Evolutionary conservation across 2,113 vertebrate genomes (phyloP), one percentile per base, ranked within the genome.

Genomic region (Cottus gobio): DNA sequence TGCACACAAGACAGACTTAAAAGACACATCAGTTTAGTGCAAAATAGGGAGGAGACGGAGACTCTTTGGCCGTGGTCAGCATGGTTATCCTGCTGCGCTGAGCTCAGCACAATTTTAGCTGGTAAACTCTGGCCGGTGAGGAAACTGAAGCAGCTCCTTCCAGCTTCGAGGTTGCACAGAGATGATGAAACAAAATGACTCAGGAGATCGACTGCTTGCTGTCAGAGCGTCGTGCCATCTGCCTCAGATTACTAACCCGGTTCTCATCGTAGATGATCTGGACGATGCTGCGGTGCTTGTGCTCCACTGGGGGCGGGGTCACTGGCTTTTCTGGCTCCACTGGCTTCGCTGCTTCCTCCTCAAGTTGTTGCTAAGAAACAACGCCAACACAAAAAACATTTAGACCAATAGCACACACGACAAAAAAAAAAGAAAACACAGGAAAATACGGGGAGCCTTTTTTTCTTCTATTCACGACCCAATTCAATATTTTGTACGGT

Each of bases 181-280:
- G 34, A 64, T 18, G n/a, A 24, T 7, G 15, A 48, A 54, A 75
- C 7, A 34, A 16, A 60, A n/a, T 11, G 30, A 28, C 26, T 4
- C 11, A 20, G n/a, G 36, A 46, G 28, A 18, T n/a, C 7, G 5
- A 1, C 36, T 56, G 46, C 44, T 50, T 50, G 44, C 56, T 75
- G n/a, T n/a, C n/a, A n/a, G n/a, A n/a, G n/a, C 34, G 64, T 12
- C 12, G 54, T n/a, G 13, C 60, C 34, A 57, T 76, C 50, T 71
- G 50, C 56, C 75, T 67, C 37, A 26, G 65, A 71, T 8, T 3
- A 87, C 93, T 80, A 94, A 99, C 98, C 96, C 98, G 93, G 77
- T 99, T 99, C 88, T 99, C 98, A 82, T 99, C 98, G 9, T 99
- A 99, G 93, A 99, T 99, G 79, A 99, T 99, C 90, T 99, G 98